Base-by-base conservation (phyloP, 2,888 invertebrate species). In the Pseudococcus jackbeardsleyi region DNA sequence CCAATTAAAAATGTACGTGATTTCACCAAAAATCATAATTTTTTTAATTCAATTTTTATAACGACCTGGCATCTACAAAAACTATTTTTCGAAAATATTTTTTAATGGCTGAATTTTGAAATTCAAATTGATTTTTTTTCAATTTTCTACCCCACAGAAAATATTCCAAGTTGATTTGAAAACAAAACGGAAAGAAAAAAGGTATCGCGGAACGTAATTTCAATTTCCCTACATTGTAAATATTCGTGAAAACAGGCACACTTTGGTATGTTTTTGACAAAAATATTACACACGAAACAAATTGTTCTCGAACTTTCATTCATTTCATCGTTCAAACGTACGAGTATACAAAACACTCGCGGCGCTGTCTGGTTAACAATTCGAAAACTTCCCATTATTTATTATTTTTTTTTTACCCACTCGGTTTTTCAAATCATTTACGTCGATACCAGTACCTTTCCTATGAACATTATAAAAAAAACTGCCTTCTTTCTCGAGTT, bases 271-370 rank as follows among this genome's bases (percentile, higher is more conserved):
- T 54, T 54, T n/a, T 54, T n/a, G 54, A 54, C 11, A 50, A 50
- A 50, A 12, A 15, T 50, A 50, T 50, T 42, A 15, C 48, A 50
- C 15, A 59, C 1, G n/a, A n/a, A n/a, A 59, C 7, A 59, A n/a
- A n/a, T 59, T 59, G 59, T 59, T 59, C 59, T 59, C 59, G 59
- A 59, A 59, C n/a, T 59, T 59, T n/a, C 59, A 6, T n/a, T 59
- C 59, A 17, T 59, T 59, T n/a, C n/a, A n/a, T 59, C 15, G n/a
- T 50, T 50, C 15, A 50, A 50, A 50, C 4, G 12, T 4, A 50
- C n/a, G n/a, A n/a, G n/a, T n/a, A n/a, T n/a, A n/a, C 2, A 50
- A 50, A 59, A 59, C 5, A 59, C n/a, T n/a, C n/a, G 64, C 12
- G 2, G 19, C 6, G 64, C 12, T n/a, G 19, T 11, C 64, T 64